Base-by-base conservation (phyloP, 2,797 vertebrate species). In the Octomys mimax region DNA sequence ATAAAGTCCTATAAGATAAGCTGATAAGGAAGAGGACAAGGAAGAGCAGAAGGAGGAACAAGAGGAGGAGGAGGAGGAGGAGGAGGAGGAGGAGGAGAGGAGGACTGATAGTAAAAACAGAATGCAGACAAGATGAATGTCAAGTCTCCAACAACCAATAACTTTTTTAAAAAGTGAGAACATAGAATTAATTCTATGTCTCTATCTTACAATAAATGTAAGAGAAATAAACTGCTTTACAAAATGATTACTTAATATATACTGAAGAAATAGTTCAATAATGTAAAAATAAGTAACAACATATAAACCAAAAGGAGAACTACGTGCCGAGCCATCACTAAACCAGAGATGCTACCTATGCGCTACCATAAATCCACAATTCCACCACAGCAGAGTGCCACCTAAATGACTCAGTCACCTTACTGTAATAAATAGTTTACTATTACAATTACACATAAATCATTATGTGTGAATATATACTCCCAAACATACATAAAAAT, bases 211-310 rank as follows among this genome's bases (percentile, higher is more conserved):
- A 68, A 57, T 81, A 84, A 28, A 80, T 33, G 66, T 24, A 61
- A 57, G 14, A 91, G 21, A 92, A 92, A 28, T 59, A 77, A 70
- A 96, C 12, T 28, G 31, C 8, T 88, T 62, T 31, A 85, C 18
- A 80, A 46, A 89, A 92, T 90, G 66, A 52, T 89, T 83, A 42
- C 28, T 94, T 66, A 62, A 81, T 21, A 68, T 39, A 79, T 6
- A 71, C 31, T 83, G 57, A 79, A 90, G 78, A 54, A 81, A 42
- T 0, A 59, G 26, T 68, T 75, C 36, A 90, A 79, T 13, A 75
- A 73, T 73, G n/a, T 62, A 19, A 87, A 92, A 91, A 62, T 26
- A 91, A 21, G 24, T 59, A 84, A 66, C 36, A 86, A 8, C 26
- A 54, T 49, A 66, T 33, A 82, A 87, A 84, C 22, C 64, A 81